Evolutionary conservation across 2,888 invertebrate genomes (phyloP), one percentile per base, ranked within the genome.

Genomic region (Petrolisthes cinctipes): DNA sequence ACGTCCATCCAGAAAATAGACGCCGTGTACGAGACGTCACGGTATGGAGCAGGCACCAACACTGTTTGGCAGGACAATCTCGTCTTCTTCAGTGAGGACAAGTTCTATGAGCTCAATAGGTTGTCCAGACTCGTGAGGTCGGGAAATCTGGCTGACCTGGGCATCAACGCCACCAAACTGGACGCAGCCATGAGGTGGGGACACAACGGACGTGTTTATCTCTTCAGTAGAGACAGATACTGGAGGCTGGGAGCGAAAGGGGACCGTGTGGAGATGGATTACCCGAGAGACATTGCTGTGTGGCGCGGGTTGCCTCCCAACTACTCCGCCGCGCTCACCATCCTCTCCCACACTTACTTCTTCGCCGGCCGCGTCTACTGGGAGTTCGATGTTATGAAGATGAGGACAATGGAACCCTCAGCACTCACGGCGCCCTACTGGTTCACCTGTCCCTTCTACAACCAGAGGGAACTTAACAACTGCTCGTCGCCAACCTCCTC

Each of bases 161-260:
- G 98, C 1, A 93, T 99, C 83, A 94, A 94, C 79, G 93, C 98
- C 73, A 94, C 96, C n/a, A 96, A 96, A 92, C 94, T 98, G 66
- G 98, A 98, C 92, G 98, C 97, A 0, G 97, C 97, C 5, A 96
- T 97, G 95, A 95, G 97, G 66, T 98, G 98, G 98, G 97, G 98
- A 5, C 96, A 97, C 93, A 98, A 98, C 92, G 95, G 96, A 91
- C 96, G 96, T 92, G 98, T 98, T 0, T 98, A 98, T 93, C 95
- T 98, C 92, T 97, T 97, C 93, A 97, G 97, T 92, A 96, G 86
- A 5, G 95, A 95, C 54, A 94, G 95, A 93, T 98, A 97, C 92
- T 97, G 97, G 97, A 96, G 95, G 92, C 95, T 95, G 91, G 97
- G 97, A 92, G 97, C 97, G 92, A 94, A 94, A 9, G 95, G 95